Conservation (phyloP, 2,113 vertebrate genomes). For the Siniperca knerii region DNA sequence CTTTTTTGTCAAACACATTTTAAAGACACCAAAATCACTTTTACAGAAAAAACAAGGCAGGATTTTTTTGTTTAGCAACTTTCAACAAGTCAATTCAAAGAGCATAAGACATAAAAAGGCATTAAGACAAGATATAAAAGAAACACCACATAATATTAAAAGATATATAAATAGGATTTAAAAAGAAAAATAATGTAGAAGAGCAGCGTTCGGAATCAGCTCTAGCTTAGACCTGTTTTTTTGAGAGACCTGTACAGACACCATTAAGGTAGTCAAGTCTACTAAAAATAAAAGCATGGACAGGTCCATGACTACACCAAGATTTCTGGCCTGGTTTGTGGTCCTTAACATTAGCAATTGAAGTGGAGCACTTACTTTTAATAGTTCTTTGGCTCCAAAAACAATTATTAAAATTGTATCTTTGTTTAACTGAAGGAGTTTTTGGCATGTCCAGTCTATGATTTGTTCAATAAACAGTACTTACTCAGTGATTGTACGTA, state of each 20-base stretch:
- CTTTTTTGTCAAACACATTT: neutral
- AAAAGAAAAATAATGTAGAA: neutral
- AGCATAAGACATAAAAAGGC: no score
- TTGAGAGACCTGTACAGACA: no score
- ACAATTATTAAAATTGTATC: neutral
- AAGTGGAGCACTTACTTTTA: neutral
- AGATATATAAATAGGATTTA: no score
- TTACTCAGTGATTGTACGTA: no score
- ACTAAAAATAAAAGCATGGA: neutral
- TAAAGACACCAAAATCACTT: neutral
- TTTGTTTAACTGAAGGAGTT: neutral
- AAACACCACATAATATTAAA: no score
- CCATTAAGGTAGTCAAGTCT: neutral
- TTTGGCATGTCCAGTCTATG: neutral
- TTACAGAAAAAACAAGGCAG: neutral
- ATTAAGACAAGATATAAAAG: neutral
- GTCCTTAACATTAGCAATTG: neutral
- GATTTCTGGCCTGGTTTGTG: neutral
- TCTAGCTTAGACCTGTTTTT: neutral
- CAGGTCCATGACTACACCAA: neutral
- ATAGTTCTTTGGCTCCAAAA: neutral
- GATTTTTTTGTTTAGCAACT: no score
- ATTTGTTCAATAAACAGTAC: neutral
- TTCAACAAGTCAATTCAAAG: no score
- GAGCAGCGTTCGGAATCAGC: neutral